These are phyloP conservation scores for Cherax destructor DNA, from an alignment of 1,140 invertebrate genomes.

Conservation along the genomic window DNA sequence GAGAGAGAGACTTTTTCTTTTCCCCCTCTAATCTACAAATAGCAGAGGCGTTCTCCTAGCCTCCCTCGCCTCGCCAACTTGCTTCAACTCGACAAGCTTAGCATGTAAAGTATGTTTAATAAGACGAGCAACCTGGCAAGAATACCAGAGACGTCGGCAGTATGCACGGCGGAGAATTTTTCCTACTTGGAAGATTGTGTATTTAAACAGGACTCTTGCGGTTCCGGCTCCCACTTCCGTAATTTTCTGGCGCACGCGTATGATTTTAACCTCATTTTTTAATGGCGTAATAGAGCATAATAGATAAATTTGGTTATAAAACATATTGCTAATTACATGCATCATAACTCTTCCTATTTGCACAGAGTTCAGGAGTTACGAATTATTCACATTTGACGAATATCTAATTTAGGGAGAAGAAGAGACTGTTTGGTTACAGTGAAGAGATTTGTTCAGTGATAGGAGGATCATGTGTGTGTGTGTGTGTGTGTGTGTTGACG, in stretches of 20 bases:
- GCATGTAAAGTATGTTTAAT: conserved; percentile 51
- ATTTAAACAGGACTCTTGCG: conserved; percentile 29
- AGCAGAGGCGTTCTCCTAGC: neutral
- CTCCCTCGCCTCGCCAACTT: conserved; percentile 12
- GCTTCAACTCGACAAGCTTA: conserved; percentile 25
- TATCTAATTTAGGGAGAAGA: no score
- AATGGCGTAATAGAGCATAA: neutral
- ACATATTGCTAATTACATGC: no score
- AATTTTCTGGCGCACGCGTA: neutral
- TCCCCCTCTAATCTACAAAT: conserved; percentile 13
- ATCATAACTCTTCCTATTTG: no score
- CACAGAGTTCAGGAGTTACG: no score
- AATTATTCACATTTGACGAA: no score
- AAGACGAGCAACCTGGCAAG: conserved; percentile 43
- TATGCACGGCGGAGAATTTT: conserved; percentile 28
- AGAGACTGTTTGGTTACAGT: no score
- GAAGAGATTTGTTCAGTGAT: no score
- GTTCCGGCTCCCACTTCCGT: neutral
- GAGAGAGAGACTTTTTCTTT: neutral
- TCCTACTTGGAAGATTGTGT: conserved; percentile 39
- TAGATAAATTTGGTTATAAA: neutral
- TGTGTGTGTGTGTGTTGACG: no score
- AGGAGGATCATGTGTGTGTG: no score
- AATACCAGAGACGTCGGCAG: conserved; percentile 21
- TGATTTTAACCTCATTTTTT: neutral